These are phyloP conservation scores for Dasyurus viverrinus DNA, from an alignment of 2,113 vertebrate species.

Conservation along the genomic window DNA sequence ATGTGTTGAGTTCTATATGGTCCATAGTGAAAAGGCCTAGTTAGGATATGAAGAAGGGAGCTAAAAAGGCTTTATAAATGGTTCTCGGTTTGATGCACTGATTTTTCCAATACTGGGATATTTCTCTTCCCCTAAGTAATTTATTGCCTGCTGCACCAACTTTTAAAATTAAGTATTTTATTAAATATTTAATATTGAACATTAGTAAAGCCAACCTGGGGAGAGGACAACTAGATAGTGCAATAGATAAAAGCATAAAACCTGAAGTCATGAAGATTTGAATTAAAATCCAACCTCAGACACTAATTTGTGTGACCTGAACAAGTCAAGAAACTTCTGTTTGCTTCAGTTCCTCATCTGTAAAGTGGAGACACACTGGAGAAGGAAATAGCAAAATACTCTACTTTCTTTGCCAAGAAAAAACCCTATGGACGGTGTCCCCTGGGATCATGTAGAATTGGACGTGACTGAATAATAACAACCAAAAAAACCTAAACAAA, in stretches of 20 bases:
- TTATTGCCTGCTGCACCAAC: neutral
- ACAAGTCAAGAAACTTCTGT: neutral
- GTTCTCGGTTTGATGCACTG: slow-evolving; percentile 26
- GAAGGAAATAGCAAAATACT: neutral
- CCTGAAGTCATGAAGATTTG: neutral
- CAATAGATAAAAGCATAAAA: neutral
- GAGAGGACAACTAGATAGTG: neutral
- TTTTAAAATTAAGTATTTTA: neutral
- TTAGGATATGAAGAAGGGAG: neutral
- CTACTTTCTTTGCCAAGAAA: neutral
- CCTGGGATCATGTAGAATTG: too few relatives aligned
- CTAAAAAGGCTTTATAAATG: neutral
- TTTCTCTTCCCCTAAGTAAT: neutral
- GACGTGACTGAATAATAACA: neutral
- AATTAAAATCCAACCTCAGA: neutral
- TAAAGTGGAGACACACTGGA: neutral
- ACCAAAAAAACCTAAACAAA: neutral
- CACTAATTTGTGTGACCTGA: neutral
- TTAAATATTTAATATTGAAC: neutral
- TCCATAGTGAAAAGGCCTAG: neutral
- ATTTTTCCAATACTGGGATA: neutral
- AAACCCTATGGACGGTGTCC: neutral
- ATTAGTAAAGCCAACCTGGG: neutral
- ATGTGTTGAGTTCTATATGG: slow-evolving; percentile 16
- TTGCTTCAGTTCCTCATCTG: neutral